Percentiles rank a stretch among this genome's conserved stretches.
These are phyloP conservation scores for Spea bombifrons DNA, from an alignment of 2,113 vertebrate species.

Conservation along the genomic window DNA sequence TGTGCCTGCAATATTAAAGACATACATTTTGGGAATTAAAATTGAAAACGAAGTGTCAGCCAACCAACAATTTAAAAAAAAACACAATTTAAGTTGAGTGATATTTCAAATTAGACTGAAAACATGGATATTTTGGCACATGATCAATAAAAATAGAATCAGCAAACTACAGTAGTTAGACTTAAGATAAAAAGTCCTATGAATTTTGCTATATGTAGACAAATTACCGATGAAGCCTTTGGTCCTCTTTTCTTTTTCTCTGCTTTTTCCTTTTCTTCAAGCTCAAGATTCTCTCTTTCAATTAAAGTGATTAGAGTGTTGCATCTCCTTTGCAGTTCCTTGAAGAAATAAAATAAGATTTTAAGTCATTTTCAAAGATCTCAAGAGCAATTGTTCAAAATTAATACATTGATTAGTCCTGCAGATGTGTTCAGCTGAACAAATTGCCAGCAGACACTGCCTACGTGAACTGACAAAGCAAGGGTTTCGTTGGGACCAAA, in stretches of 20 bases:
- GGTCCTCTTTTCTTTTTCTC: conserved; percentile 98
- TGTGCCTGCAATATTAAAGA: conserved; percentile 71
- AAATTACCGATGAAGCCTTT: conserved; percentile 74
- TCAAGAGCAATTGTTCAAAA: too few relatives aligned
- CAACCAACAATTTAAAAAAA: neutral
- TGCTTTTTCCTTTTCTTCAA: conserved; percentile 97
- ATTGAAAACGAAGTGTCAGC: neutral
- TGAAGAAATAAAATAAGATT: conserved; percentile 19
- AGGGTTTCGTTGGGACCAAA: too few relatives aligned
- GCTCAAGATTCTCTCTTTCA: conserved; percentile 97
- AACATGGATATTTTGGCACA: too few relatives aligned
- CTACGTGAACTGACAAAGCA: too few relatives aligned
- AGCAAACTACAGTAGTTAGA: neutral
- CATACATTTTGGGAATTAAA: neutral
- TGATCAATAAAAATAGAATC: too few relatives aligned
- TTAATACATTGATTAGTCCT: too few relatives aligned
- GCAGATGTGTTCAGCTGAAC: too few relatives aligned
- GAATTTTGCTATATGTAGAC: too few relatives aligned
- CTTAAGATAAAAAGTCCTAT: too few relatives aligned
- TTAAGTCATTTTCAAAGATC: too few relatives aligned
- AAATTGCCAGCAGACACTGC: too few relatives aligned
- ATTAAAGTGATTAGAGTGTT: conserved; percentile 97
- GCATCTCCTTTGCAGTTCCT: conserved; percentile 95
- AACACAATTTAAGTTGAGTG: neutral
- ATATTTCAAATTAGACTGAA: too few relatives aligned